These are phyloP conservation scores for Ridgeia piscesae DNA, from an alignment of 1,140 invertebrate species.

Conservation along the genomic window DNA sequence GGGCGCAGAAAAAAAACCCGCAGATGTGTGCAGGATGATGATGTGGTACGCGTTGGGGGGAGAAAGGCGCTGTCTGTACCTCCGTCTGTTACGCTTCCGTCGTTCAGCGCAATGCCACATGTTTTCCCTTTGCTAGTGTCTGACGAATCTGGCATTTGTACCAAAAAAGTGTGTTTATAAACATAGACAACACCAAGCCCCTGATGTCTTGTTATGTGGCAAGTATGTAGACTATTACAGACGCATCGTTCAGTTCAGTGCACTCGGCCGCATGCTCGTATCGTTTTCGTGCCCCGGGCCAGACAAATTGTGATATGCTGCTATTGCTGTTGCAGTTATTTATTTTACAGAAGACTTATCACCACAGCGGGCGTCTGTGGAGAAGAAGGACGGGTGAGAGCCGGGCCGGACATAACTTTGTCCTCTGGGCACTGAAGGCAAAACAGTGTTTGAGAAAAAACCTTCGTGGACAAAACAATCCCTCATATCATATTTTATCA, in stretches of 20 bases:
- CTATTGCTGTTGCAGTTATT: not conserved
- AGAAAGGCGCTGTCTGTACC: no score
- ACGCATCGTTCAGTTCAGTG: not conserved
- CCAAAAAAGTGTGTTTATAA: not conserved
- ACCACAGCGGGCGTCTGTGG: no score
- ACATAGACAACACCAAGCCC: not conserved
- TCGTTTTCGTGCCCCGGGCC: not conserved
- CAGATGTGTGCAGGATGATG: not conserved
- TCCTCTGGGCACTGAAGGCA: no score
- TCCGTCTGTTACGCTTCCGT: not conserved
- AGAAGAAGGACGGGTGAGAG: no score
- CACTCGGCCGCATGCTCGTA: not conserved
- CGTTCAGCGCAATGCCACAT: not conserved
- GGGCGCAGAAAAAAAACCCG: not conserved
- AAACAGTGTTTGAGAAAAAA: no score
- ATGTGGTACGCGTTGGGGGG: not conserved
- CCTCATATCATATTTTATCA: no score
- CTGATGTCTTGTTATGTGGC: not conserved
- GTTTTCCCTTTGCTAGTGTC: not conserved
- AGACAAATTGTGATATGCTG: not conserved
- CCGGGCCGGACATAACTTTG: no score
- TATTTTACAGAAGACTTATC: not conserved
- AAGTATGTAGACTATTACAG: not conserved
- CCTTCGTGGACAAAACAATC: no score
- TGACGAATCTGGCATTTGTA: not conserved